A percentile compares a stretch with the other conserved stretches of the same genome.
Evolutionary conservation across 2,113 vertebrate species (phyloP).

Genomic region (Chinchilla lanigera): DNA sequence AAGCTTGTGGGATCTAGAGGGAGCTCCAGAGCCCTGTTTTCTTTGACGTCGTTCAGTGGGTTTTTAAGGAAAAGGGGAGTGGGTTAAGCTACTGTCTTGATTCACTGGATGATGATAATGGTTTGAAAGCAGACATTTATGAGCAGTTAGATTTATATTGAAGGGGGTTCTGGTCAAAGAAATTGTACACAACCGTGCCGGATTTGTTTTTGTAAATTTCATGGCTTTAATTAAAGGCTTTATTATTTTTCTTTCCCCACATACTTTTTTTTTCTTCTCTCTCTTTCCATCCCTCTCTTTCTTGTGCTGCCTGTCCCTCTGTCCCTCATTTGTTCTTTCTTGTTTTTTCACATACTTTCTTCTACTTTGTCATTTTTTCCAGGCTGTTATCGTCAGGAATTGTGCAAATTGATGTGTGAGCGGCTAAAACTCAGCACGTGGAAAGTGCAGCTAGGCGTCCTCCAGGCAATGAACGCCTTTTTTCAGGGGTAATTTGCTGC

Average conservation of each 20-base stretch:
- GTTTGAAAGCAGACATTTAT: background rate
- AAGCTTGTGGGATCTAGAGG: background rate
- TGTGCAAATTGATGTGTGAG: slow-evolving; percentile 95
- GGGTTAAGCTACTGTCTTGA: background rate
- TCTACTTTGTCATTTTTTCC: background rate
- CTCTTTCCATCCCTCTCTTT: fast-evolving
- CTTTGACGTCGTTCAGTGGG: background rate
- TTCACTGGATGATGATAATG: background rate
- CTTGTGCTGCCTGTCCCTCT: background rate
- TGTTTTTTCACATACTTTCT: background rate
- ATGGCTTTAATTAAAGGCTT: slow-evolving; percentile 42
- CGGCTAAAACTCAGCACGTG: slow-evolving; percentile 95
- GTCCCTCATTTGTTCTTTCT: background rate
- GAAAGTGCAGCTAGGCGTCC: slow-evolving; percentile 95
- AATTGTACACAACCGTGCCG: background rate
- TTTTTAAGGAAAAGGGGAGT: background rate
- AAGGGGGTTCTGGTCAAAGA: background rate
- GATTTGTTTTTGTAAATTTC: background rate
- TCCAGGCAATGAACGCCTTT: slow-evolving; percentile 95
- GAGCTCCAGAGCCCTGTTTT: background rate
- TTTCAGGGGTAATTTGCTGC: slow-evolving; percentile 91
- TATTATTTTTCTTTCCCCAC: background rate
- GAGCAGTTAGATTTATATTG: background rate
- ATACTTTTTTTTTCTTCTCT: too few relatives aligned
- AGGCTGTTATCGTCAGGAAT: slow-evolving; percentile 93